A percentile compares a stretch with the other conserved stretches of the same genome.
These are phyloP conservation scores for Sphaeramia orbicularis DNA, from an alignment of 2,797 vertebrate genomes.

Conservation along the genomic window DNA sequence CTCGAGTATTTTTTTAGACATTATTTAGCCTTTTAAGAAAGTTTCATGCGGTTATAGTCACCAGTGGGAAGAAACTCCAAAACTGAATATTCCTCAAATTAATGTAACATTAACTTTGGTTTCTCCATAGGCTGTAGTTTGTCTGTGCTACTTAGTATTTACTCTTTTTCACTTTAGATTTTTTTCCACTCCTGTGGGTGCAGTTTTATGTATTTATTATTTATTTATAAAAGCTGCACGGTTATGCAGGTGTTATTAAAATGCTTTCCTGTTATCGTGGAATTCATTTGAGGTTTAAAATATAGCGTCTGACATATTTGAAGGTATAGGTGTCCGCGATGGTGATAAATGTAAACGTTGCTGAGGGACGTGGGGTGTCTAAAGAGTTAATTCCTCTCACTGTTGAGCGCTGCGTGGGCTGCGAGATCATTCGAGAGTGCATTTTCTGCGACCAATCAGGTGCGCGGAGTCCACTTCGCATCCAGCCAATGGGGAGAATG, in stretches of 20 bases:
- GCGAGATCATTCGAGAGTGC: constrained; percentile 86
- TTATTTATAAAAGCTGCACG: background rate
- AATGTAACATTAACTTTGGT: background rate
- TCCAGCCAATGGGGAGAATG: constrained; percentile 86
- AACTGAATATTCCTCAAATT: background rate
- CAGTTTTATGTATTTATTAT: background rate
- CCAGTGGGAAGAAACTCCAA: background rate
- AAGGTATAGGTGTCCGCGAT: constrained; percentile 18
- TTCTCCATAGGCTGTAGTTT: background rate
- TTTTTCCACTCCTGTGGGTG: background rate
- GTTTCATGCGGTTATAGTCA: background rate
- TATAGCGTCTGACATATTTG: constrained; percentile 31
- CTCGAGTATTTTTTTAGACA: background rate
- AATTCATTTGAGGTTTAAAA: background rate
- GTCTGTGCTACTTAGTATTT: background rate
- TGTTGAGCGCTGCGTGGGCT: constrained; percentile 78
- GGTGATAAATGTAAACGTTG: constrained; percentile 15
- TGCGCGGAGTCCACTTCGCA: constrained; percentile 77
- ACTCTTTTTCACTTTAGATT: background rate
- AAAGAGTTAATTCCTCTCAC: constrained; percentile 71
- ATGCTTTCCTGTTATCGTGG: background rate
- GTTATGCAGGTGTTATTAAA: background rate
- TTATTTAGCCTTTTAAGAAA: background rate
- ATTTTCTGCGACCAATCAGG: constrained; percentile 84
- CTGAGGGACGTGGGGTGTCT: background rate